Base-by-base conservation (phyloP, 1,140 invertebrate species). In the Drosophila sulfurigaster region DNA sequence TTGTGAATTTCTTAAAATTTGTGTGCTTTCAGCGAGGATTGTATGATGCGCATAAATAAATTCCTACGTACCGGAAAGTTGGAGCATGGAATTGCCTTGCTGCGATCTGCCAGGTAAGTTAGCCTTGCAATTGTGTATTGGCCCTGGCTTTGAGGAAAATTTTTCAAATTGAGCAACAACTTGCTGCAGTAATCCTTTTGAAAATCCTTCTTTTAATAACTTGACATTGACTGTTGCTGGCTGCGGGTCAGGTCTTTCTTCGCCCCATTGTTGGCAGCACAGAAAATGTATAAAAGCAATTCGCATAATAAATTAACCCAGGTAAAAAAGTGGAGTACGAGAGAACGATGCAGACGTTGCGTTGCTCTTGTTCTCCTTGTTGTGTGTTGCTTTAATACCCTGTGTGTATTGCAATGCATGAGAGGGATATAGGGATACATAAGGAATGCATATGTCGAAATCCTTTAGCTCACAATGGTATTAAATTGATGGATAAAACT, bases 41-140 rank as follows among this genome's bases (percentile, higher is more conserved):
- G 97, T 7, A 97, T 99, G 96, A 95, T 96, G 90, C 96, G 95
- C 80, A 97, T 99, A 76, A 97, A 98, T 89, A 95, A 95, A 79
- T 93, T 95, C 28, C 92, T 99, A 79, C 94, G 95, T 28, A 93
- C 94, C 16, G 95, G 94, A 35, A 94, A 96, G 73, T 94, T 95
- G 73, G 95, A 96, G 88, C 94, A 96, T 82, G 97, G 97, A 10
- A 93, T 99, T 38, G 96, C 96, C 35, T 94, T 99, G 45, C 94
- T 99, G 63, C 94, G 97, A 78, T 95, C 97, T 52, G 95, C 97
- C 43, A 96, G 97, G 96, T 98, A 93, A 94, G 93, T 82, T 32
- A 57, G 28, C 46, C 15, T 15, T 38, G 8, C 8, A 58, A 35
- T 8, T n/a, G 32, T 16, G 49, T 41, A 32, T 1, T 54, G 13